Base-by-base conservation (phyloP, 2,113 vertebrate species). In the Oxyura jamaicensis region DNA sequence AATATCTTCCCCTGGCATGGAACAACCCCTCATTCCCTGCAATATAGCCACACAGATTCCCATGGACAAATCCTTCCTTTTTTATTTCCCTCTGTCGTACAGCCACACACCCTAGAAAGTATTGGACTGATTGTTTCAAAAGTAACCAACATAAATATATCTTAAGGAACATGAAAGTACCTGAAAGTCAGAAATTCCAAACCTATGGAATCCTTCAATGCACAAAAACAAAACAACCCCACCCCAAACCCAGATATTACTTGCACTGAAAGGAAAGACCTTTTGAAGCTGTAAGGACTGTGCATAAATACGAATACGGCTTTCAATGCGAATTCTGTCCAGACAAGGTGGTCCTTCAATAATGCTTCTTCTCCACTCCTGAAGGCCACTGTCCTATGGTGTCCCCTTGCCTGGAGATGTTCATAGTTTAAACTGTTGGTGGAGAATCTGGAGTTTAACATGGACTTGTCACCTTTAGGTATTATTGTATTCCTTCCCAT, bases 341-440 rank as follows among this genome's bases (percentile, higher is more conserved):
- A 31, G 8, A 23, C 19, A 23, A 50, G 5, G 13, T 2, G 3
- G 10, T 59, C 12, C 12, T 80, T 80, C 72, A 31, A 0, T 2
- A 18, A 3, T 13, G 21, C 3, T 69, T 84, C 42, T 25, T 58
- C 69, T 92, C 11, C 35, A 10, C 13, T 41, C 0, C 42, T 58
- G 0, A 31, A 48, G 53, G 5, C 26, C 56, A 17, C 36, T 74
- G 19, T 15, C 4, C 29, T 60, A 3, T 36, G 3, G 3, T 5
- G 11, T 36, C 10, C 5, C 5, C 14, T 28, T 69, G 11, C n/a
- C 31, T 19, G 26, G 55, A 75, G 42, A 25, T 59, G 20, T 6
- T 11, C 2, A 15, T 42, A 36, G 8, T 50, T 63, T 20, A 28
- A 42, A 26, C 3, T 48, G 22, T 0, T 79, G 48, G 20, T 1